phyloP scores from a whole-genome alignment of 2,888 invertebrate species.

The Nomada ruficornis region DNA sequence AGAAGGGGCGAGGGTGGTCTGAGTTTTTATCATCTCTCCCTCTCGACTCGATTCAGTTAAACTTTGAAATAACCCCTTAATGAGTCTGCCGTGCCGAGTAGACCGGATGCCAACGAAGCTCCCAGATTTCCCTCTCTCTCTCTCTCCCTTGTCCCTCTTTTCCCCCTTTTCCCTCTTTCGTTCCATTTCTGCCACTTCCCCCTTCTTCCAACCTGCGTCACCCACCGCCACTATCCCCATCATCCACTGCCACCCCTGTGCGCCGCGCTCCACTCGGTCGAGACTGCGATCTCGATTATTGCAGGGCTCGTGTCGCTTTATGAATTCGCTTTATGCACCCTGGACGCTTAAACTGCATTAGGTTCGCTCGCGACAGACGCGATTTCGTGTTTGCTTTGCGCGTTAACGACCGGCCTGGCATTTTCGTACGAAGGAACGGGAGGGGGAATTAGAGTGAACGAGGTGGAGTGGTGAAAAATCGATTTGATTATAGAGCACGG shows the following conservation, averaged over 20 bases:
- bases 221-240: constrained; percentile 13
- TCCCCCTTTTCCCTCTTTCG: constrained; percentile 30
- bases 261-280: constrained; percentile 52
- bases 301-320: constrained; percentile 64
- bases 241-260: not conserved
- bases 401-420: constrained; percentile 42
- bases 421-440: constrained; percentile 6
- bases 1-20: constrained; percentile 51
- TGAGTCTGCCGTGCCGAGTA: constrained; percentile 78
- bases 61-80: constrained; percentile 82
- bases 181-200: constrained; percentile 46
- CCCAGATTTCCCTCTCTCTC: constrained; percentile 69
- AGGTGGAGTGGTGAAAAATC: not conserved
- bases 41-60: constrained; percentile 79
- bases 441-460: not conserved
- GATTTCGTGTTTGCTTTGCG: constrained; percentile 48
- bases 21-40: constrained; percentile 74
- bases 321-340: constrained; percentile 72
- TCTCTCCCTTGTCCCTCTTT: constrained; percentile 15
- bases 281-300: constrained; percentile 69
- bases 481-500: not conserved
- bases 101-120: constrained; percentile 74
- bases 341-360: constrained; percentile 69
- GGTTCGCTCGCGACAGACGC: constrained; percentile 53
- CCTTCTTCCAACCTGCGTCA: constrained; percentile 17